A percentile compares a stretch with the other conserved stretches of the same genome.
These are phyloP conservation scores for Hydropsyche betteni DNA, from an alignment of 2,888 invertebrate species.

Conservation along the genomic window DNA sequence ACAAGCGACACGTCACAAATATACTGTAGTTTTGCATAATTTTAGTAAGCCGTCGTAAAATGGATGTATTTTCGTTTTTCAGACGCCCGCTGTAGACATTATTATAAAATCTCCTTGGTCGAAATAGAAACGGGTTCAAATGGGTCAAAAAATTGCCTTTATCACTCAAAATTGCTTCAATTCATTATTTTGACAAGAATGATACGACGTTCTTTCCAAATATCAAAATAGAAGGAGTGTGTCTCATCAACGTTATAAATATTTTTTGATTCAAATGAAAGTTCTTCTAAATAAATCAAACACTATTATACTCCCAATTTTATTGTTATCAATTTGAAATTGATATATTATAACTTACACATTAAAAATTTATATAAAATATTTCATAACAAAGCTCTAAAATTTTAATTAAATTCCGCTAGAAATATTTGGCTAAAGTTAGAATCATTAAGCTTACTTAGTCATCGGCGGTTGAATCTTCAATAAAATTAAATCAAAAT, in stretches of 20 bases:
- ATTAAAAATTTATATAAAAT: neutral
- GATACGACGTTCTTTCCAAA: neutral
- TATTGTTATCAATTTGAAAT: too few species aligned
- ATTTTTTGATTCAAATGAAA: too few species aligned
- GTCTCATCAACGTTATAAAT: too few species aligned
- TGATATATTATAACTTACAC: too few species aligned
- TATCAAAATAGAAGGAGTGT: neutral
- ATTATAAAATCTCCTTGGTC: conserved; percentile 36
- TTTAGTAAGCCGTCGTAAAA: conserved; percentile 39
- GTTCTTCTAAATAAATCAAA: too few species aligned
- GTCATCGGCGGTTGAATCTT: too few species aligned
- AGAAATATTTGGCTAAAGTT: too few species aligned
- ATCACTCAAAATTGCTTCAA: neutral
- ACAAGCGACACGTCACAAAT: conserved; percentile 20
- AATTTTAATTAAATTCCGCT: too few species aligned
- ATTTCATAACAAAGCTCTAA: too few species aligned
- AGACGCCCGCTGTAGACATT: neutral
- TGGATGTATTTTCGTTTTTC: conserved; percentile 29
- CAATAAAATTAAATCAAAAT: too few species aligned
- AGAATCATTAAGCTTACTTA: too few species aligned
- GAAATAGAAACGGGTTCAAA: conserved; percentile 30
- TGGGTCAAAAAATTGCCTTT: conserved; percentile 21
- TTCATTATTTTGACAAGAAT: neutral
- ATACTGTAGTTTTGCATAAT: conserved; percentile 35
- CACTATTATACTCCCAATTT: too few species aligned